These are phyloP conservation scores for Hemicrepidius hirtus DNA, from an alignment of 2,888 invertebrate genomes.

Conservation along the genomic window DNA sequence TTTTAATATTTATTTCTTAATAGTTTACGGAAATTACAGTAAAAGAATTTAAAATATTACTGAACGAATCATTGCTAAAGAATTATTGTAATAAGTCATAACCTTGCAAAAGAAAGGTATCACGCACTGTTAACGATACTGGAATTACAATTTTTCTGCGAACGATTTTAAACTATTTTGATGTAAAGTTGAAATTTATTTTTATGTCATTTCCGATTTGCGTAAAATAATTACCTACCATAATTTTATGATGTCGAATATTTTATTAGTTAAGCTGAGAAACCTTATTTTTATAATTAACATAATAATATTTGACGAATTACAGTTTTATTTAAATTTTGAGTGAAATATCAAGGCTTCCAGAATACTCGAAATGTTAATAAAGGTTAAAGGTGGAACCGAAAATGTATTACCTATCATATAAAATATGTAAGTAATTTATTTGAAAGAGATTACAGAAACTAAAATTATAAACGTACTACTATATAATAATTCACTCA, in stretches of 20 bases:
- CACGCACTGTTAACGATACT: conserved; percentile 10
- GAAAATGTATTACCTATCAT: too few species aligned
- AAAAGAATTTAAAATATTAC: conserved; percentile 9
- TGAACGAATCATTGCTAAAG: neutral
- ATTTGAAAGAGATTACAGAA: neutral
- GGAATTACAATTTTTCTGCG: conserved; percentile 6
- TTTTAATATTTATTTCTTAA: neutral
- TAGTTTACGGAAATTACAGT: neutral
- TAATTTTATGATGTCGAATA: too few species aligned
- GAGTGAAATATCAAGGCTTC: neutral
- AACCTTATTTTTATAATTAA: neutral
- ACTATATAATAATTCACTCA: too few species aligned
- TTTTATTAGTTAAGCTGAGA: neutral
- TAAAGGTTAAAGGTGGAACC: neutral
- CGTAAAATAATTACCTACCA: neutral
- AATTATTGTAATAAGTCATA: neutral
- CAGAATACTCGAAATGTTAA: neutral
- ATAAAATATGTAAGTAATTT: neutral
- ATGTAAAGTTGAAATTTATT: neutral
- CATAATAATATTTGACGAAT: neutral
- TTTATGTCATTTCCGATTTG: conserved; percentile 4
- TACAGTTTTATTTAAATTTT: conserved; percentile 1
- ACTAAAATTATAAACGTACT: too few species aligned
- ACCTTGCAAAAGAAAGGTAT: conserved; percentile 17
- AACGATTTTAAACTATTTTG: neutral